Base-by-base conservation (phyloP, 1,140 invertebrate species). In the Frieseomelitta varia region DNA sequence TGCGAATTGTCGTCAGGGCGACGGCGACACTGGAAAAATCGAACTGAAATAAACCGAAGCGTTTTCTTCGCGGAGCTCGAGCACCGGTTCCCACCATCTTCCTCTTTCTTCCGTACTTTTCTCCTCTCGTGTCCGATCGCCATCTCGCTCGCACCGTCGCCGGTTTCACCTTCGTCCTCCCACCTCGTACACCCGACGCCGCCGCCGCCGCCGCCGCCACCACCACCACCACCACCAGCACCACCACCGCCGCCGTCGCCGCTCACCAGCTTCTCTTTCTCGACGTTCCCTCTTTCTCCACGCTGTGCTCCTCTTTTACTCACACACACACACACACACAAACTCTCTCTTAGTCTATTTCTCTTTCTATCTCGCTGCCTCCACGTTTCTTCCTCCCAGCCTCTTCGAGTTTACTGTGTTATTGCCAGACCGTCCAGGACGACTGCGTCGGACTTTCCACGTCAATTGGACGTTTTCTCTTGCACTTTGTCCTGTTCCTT, bases 21-120 rank as follows among this genome's bases (percentile, higher is more conserved):
- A 94, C 93, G 92, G 91, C 92, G 94, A 94, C 93, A 93, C 92
- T 93, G 92, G 94, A 94, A 95, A 95, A 95, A 95, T 95, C 94
- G 94, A 95, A 95, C 93, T 91, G 91, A 93, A 94, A 94, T 95
- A 94, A 94, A 94, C 93, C 92, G 91, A 94, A 94, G 92, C 91
- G 90, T 92, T 93, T 93, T 92, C 91, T 92, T 93, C 91, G 90
- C 89, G 86, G 89, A 90, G 85, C 90, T 90, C 88, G 85, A 87
- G 88, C 78, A 81, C 81, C 81, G 55, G 73, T 71, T 74, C 67
- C 55, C 63, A 67, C 73, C 68, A 27, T 67, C 85, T 88, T 85
- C 88, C 39, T 77, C 84, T 79, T 78, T 85, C 68, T 55, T 67
- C 53, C 24, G 12, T 4, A 61, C 53, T 58, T 68, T n/a, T 63